Evolutionary conservation across 2,113 vertebrate genomes (phyloP).

Genomic region (Ceyx cyanopectus): DNA sequence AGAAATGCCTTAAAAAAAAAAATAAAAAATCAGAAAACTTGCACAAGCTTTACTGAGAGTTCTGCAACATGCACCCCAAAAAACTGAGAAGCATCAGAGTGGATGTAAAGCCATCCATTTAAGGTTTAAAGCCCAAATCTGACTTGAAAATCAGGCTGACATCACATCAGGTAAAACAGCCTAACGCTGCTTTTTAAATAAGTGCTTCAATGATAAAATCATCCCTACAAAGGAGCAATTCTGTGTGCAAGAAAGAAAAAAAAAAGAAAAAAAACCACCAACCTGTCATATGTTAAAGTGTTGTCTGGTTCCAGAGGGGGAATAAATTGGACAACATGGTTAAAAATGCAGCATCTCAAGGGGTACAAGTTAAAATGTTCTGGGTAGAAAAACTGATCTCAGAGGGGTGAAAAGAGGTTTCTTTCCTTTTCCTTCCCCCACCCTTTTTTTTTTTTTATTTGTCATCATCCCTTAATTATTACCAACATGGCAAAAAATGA

Average conservation of each 20-base stretch:
- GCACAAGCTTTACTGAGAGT: neutral
- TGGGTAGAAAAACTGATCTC: conserved; percentile 14
- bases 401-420: neutral
- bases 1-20: neutral
- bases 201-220: neutral
- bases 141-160: neutral
- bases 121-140: neutral
- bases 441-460: neutral
- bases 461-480: conserved; percentile 72
- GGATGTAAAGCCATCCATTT: neutral
- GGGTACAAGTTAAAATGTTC: conserved; percentile 29
- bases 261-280: neutral
- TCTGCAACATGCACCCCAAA: fast-evolving
- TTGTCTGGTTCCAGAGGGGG: neutral
- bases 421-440: neutral
- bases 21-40: neutral
- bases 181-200: neutral
- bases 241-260: neutral
- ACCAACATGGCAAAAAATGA: conserved; percentile 67
- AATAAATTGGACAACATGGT: neutral
- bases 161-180: conserved; percentile 19
- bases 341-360: neutral
- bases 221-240: neutral
- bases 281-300: neutral
- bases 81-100: neutral